These are phyloP conservation scores for Drosophila eugracilis DNA, from an alignment of 1,140 invertebrate genomes.

Conservation along the genomic window DNA sequence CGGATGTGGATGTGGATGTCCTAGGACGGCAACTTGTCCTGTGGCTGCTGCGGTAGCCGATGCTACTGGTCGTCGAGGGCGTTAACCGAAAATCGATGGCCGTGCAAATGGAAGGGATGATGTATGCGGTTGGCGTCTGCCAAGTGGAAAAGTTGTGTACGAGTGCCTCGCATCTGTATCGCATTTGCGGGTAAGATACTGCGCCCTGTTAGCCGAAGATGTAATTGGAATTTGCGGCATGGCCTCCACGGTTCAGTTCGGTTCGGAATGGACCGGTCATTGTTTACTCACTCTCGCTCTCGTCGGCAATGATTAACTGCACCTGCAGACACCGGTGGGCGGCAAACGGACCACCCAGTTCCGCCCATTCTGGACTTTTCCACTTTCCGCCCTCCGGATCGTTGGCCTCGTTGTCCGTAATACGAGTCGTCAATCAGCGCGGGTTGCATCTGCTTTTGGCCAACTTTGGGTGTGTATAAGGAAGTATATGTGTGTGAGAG, in stretches of 20 bases:
- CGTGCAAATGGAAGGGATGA: conserved; percentile 83
- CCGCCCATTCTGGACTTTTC: background rate
- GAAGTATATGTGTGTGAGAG: conserved; percentile 5
- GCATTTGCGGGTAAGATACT: conserved; percentile 39
- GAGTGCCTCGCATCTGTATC: conserved; percentile 41
- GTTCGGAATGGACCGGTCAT: conserved; percentile 34
- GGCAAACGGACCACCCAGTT: conserved; percentile 3
- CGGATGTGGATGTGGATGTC: conserved; percentile 30
- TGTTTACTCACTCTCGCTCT: conserved; percentile 76
- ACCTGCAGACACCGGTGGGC: conserved; percentile 48
- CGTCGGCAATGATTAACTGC: conserved; percentile 80
- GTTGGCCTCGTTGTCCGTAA: conserved; percentile 38
- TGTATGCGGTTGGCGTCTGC: conserved; percentile 70
- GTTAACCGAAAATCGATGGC: conserved; percentile 80
- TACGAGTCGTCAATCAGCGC: conserved; percentile 83
- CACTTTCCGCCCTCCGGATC: background rate
- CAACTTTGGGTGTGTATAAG: conserved; percentile 5
- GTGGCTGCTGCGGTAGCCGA: conserved; percentile 39
- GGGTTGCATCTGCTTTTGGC: conserved; percentile 85
- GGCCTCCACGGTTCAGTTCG: conserved; percentile 4
- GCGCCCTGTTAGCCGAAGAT: conserved; percentile 45
- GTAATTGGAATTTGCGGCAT: conserved; percentile 77
- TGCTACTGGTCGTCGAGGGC: conserved; percentile 44
- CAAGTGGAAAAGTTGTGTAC: conserved; percentile 67
- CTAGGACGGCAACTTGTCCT: conserved; percentile 50